Conservation (phyloP, 2,888 invertebrate genomes). For the Lochmaea capreae region DNA sequence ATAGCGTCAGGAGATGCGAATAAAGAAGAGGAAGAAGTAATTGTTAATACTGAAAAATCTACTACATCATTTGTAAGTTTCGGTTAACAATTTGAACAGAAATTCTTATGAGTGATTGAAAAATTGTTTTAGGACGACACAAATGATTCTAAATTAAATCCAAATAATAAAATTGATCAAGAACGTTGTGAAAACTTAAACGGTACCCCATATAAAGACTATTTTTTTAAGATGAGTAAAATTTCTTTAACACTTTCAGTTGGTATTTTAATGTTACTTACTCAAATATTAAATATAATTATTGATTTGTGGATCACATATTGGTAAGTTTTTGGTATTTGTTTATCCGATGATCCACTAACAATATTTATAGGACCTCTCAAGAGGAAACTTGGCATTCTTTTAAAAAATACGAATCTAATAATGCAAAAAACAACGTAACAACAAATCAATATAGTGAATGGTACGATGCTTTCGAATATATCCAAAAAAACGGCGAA, state of each 20-base stretch:
- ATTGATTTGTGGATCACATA: conserved; percentile 60
- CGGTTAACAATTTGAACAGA: neutral
- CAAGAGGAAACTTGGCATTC: conserved; percentile 29
- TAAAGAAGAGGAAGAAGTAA: neutral
- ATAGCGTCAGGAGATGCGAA: conserved; percentile 2
- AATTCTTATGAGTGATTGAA: too few species aligned
- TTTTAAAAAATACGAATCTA: neutral
- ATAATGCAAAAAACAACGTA: neutral
- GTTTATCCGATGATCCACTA: neutral
- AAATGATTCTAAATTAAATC: neutral
- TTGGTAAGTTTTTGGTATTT: conserved; percentile 53
- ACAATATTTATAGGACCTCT: conserved; percentile 21
- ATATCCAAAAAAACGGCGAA: neutral
- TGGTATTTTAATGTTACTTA: conserved; percentile 50
- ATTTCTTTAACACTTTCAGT: conserved; percentile 46
- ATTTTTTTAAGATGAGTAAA: conserved; percentile 54
- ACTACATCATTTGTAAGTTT: neutral
- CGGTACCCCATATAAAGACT: conserved; percentile 53
- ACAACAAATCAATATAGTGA: neutral
- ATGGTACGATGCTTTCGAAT: conserved; percentile 23
- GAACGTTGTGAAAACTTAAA: conserved; percentile 40
- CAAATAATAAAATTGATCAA: conserved; percentile 29
- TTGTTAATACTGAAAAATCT: neutral
- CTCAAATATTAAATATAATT: conserved; percentile 55
- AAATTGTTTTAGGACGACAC: neutral